Conservation (phyloP, 2,888 invertebrate genomes). For the Ommatoiulus sabulosus region DNA sequence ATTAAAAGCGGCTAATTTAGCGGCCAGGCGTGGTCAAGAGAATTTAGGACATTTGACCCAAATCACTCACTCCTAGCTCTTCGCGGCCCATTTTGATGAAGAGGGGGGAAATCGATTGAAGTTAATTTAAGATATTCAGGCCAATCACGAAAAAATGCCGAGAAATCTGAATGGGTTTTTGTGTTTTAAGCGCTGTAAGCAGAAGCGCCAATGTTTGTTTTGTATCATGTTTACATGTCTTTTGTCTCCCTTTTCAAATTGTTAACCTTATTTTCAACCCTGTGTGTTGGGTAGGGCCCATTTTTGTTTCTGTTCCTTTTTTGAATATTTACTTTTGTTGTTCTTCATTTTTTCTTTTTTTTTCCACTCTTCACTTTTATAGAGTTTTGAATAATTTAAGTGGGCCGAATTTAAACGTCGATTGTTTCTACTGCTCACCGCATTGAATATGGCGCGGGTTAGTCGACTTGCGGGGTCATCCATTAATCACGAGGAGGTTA, state of each 20-base stretch:
- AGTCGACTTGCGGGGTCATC: not conserved
- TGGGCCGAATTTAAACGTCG: not conserved
- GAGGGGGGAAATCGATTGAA: not conserved
- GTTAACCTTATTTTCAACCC: too few species aligned
- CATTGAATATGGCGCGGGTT: not conserved
- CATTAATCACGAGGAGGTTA: too few species aligned
- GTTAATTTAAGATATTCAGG: slow-evolving; percentile 7
- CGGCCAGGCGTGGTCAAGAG: slow-evolving; percentile 9
- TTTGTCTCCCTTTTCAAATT: too few species aligned
- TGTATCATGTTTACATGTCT: not conserved
- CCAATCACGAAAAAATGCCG: not conserved
- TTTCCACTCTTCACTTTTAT: too few species aligned
- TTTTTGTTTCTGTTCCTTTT: too few species aligned
- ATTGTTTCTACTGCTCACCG: not conserved
- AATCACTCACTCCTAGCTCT: not conserved
- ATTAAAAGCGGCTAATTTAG: not conserved
- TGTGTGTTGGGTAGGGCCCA: too few species aligned
- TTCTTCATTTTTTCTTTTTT: too few species aligned
- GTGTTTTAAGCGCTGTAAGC: not conserved
- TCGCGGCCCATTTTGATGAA: slow-evolving; percentile 31
- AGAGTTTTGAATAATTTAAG: too few species aligned
- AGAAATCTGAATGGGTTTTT: not conserved
- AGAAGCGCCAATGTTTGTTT: not conserved
- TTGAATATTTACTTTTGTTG: too few species aligned
- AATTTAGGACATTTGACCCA: slow-evolving; percentile 30